Evolutionary conservation across 2,888 invertebrate genomes (phyloP).

Genomic region (Rhodophaea formosa): DNA sequence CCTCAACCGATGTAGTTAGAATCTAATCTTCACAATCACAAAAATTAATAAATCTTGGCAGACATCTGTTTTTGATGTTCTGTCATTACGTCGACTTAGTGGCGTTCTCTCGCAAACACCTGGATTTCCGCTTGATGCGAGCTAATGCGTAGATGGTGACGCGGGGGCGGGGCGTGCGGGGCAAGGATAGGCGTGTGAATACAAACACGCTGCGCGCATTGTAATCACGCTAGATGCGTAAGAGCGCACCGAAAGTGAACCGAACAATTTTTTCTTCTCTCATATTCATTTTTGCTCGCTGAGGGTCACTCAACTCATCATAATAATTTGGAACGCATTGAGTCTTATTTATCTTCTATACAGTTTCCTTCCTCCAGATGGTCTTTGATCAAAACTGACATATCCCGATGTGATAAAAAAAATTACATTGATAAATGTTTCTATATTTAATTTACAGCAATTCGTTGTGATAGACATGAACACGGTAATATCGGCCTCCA

Average conservation of each 20-base stretch:
- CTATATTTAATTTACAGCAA: too few relatives aligned
- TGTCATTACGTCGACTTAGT: conserved; percentile 6
- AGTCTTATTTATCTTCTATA: too few relatives aligned
- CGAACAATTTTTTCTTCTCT: not conserved
- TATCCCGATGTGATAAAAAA: too few relatives aligned
- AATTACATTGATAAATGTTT: too few relatives aligned
- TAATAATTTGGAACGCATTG: not conserved
- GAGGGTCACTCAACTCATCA: not conserved
- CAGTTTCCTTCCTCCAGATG: too few relatives aligned
- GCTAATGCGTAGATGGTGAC: conserved; percentile 3
- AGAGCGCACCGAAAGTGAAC: not conserved
- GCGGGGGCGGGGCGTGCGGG: not conserved
- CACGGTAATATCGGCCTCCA: too few relatives aligned
- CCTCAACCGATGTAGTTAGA: too few relatives aligned
- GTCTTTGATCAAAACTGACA: too few relatives aligned
- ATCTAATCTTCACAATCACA: too few relatives aligned
- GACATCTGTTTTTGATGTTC: conserved; percentile 13
- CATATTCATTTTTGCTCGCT: not conserved
- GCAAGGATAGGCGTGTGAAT: not conserved
- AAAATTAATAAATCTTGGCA: conserved; percentile 7
- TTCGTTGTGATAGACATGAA: too few relatives aligned
- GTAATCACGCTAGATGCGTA: conserved; percentile 3
- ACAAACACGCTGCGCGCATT: conserved; percentile 3
- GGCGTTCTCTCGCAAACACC: not conserved
- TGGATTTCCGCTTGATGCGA: not conserved